Base-by-base conservation (phyloP, 2,888 invertebrate species). In the Deilephila porcellus region DNA sequence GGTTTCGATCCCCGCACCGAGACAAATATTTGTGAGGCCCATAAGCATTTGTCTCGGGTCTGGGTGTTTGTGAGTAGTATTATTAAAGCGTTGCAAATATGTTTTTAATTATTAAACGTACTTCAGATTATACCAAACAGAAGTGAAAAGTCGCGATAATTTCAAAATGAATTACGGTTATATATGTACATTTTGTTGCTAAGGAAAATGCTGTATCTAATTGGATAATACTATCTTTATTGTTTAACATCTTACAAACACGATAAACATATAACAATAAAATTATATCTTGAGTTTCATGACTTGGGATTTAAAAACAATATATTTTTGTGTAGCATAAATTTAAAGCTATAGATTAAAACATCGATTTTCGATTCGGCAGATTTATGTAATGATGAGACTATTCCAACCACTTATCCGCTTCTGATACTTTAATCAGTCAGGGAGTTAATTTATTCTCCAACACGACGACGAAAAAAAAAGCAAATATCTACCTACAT, bases 161-260 rank as follows among this genome's bases (percentile, higher is more conserved):
- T 56, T 56, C n/a, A 56, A 5, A n/a, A 45, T 14, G 1, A 45
- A 11, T 3, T 45, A 56, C 56, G 6, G n/a, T 56, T 56, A 56
- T 7, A n/a, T n/a, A n/a, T n/a, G n/a, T n/a, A 17, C 19, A 56
- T 56, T n/a, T 56, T 56, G 56, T n/a, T n/a, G 56, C 56, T 56
- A n/a, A n/a, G n/a, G 56, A 56, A n/a, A 56, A 56, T 56, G n/a
- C 5, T n/a, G 19, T 56, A 56, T 56, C n/a, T 56, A 56, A n/a
- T 56, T n/a, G 56, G 56, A 56, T 56, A 56, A 56, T n/a, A 56
- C 56, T 56, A 56, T 56, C 56, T 56, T 56, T 56, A 56, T 56
- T 17, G 7, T 56, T 56, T 56, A 56, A 56, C n/a, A 56, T 56
- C 56, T 56, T 17, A 56, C 56, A 56, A 5, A n/a, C 56, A 6